Percentiles rank a stretch among this genome's conserved stretches.
These are phyloP conservation scores for Diplodus puntazzo DNA, from an alignment of 2,797 vertebrate species.

Conservation along the genomic window DNA sequence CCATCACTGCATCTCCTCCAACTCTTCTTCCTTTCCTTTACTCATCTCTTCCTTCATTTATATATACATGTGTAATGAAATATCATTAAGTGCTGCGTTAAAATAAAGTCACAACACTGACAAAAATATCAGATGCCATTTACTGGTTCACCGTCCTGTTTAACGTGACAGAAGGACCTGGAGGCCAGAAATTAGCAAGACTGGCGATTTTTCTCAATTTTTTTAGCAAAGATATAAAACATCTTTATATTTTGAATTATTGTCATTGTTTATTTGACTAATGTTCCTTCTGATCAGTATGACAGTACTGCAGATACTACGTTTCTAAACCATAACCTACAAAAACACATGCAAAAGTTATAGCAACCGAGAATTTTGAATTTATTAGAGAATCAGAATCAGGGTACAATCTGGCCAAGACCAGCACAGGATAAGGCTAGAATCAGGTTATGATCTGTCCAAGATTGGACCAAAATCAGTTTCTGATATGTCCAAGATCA, in stretches of 20 bases:
- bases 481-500: neutral
- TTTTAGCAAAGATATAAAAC: no score
- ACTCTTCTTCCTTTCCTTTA: neutral
- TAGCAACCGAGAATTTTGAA: neutral
- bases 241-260: no score
- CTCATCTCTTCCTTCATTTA: neutral
- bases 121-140: no score
- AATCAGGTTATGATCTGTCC: accelerated
- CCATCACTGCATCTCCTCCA: neutral
- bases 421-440: no score
- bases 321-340: no score
- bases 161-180: no score
- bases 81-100: neutral
- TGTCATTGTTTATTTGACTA: no score
- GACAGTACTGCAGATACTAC: no score
- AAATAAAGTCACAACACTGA: neutral
- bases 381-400: neutral
- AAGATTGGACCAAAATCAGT: accelerated
- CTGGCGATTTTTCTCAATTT: neutral
- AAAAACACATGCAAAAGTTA: neutral
- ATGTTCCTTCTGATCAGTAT: no score
- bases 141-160: no score
- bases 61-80: neutral
- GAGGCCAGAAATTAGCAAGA: no score
- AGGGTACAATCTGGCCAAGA: no score